phyloP scores from a whole-genome alignment of 2,888 invertebrate genomes.

The Cephus sareptanus region DNA sequence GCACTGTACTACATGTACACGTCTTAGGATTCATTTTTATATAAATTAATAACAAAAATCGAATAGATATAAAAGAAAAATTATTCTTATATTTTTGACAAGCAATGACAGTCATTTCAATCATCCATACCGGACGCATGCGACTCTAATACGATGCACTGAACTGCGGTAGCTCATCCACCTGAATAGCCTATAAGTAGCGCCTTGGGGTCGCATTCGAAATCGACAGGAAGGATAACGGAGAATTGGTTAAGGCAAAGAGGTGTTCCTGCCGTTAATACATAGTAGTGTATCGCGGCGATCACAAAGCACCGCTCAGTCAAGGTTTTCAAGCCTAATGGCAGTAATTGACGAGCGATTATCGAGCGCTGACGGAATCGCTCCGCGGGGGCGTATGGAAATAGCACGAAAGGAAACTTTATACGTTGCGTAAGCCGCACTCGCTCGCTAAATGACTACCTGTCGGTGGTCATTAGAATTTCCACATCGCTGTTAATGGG shows the following conservation, averaged over 20 bases:
- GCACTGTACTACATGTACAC: no score
- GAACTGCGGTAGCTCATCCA: background rate
- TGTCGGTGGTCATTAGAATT: conserved; percentile 37
- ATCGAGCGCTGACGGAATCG: conserved; percentile 18
- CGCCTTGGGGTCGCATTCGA: background rate
- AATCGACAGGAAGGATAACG: background rate
- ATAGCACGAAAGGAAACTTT: conserved; percentile 19
- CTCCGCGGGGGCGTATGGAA: conserved; percentile 23
- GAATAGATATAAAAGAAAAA: background rate
- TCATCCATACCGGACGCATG: background rate
- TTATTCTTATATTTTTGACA: background rate
- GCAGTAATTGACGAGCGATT: conserved; percentile 28
- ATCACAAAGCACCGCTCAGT: background rate
- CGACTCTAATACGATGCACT: background rate
- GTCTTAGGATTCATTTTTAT: background rate
- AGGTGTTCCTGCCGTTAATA: background rate
- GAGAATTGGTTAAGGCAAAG: background rate
- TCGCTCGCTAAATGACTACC: conserved; percentile 30
- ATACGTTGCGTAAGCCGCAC: conserved; percentile 31
- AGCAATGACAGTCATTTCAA: background rate
- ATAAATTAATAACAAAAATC: background rate
- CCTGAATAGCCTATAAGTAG: background rate
- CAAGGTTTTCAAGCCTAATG: conserved; percentile 6
- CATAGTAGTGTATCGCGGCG: background rate
- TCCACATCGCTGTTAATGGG: conserved; percentile 37